Percentiles rank a stretch among this genome's conserved stretches.
Conservation (phyloP, 2,888 invertebrate species). For the Drosophila meridiana region DNA sequence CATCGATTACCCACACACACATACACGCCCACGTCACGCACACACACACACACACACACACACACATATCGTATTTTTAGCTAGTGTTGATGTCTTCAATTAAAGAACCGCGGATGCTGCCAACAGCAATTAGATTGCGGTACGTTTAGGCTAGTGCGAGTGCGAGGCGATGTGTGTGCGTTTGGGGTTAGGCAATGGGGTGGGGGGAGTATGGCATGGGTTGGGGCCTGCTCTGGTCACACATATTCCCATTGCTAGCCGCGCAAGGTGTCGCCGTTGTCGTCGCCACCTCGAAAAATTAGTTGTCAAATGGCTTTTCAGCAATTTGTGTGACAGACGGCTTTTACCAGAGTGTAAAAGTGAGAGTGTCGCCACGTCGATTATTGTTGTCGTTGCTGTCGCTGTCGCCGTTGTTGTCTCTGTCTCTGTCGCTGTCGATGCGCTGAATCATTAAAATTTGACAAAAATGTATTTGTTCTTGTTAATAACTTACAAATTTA, state of each 20-base stretch:
- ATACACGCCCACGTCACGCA: slow-evolving; percentile 14
- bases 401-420: slow-evolving; percentile 5
- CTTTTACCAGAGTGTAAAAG: slow-evolving; percentile 60
- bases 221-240: background rate
- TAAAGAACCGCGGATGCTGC: slow-evolving; percentile 81
- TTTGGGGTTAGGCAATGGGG: background rate
- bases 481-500: slow-evolving; percentile 72
- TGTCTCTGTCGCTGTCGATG: slow-evolving; percentile 21
- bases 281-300: slow-evolving; percentile 68
- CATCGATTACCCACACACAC: slow-evolving; percentile 53
- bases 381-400: background rate
- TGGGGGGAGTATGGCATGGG: background rate
- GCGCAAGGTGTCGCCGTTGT: slow-evolving; percentile 63
- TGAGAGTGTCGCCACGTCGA: slow-evolving; percentile 58
- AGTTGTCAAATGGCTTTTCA: slow-evolving; percentile 72
- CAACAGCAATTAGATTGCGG: slow-evolving; percentile 78
- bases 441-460: slow-evolving; percentile 52
- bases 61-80: slow-evolving; percentile 66
- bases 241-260: slow-evolving; percentile 18
- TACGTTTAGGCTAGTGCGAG: slow-evolving; percentile 70
- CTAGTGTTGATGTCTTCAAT: slow-evolving; percentile 84
- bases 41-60: slow-evolving; percentile 8
- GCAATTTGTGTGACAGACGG: slow-evolving; percentile 70
- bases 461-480: slow-evolving; percentile 45
- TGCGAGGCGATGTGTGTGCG: slow-evolving; percentile 59